phyloP scores from a whole-genome alignment of 2,797 vertebrate species.

The Diceros bicornis region DNA sequence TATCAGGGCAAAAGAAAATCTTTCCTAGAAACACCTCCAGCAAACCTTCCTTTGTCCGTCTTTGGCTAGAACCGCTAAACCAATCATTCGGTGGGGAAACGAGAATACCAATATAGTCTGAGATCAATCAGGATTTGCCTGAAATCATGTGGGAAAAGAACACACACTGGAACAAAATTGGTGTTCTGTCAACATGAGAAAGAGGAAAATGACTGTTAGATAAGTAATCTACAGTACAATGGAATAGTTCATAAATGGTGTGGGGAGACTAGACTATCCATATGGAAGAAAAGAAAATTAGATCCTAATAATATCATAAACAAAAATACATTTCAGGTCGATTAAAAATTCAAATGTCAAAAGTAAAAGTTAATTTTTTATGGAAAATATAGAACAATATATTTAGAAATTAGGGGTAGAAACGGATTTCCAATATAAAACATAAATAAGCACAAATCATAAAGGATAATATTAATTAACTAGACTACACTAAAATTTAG shows the following conservation, averaged over 20 bases:
- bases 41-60: background rate
- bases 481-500: background rate
- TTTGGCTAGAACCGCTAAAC: background rate
- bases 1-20: background rate
- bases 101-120: background rate
- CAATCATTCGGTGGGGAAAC: background rate
- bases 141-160: background rate
- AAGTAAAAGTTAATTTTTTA: constrained; percentile 3
- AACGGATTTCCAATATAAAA: constrained; percentile 2
- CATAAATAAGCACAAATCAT: background rate
- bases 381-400: background rate
- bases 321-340: constrained; percentile 1
- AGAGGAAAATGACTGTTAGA: background rate
- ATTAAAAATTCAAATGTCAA: constrained; percentile 37
- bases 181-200: background rate
- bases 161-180: background rate
- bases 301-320: background rate
- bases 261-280: background rate
- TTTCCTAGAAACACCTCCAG: background rate
- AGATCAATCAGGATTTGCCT: background rate
- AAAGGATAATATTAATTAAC: background rate
- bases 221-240: background rate
- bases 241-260: background rate
- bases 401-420: background rate
- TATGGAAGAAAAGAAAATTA: background rate